Evolutionary conservation across 2,113 vertebrate species (phyloP), one percentile per base, ranked within the genome.

Genomic region (Macquaria australasica): DNA sequence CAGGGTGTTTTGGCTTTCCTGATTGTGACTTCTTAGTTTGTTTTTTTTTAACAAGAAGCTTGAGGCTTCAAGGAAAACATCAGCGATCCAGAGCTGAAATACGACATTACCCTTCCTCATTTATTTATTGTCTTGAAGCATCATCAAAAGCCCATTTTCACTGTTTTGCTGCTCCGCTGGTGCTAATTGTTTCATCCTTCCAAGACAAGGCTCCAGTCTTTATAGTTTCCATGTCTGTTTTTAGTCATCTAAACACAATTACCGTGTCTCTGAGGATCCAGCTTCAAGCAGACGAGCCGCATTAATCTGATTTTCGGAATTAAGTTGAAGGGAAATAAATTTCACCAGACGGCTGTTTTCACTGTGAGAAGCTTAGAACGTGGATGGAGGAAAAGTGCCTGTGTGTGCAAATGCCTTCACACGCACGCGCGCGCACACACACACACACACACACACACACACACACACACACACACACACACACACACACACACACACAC

Each of bases 171-270:
- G 66, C 66, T 53, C 76, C 31, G 78, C 8, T 55, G 5, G 28
- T 82, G 39, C 83, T 76, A 88, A 88, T 88, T 82, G 81, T 80
- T 86, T 88, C 43, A 77, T 84, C 41, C 34, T 67, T 71, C 37
- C 63, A 74, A 79, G 74, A 76, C 66, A 41, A 56, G 67, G 34
- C 55, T 80, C 15, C 8, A 8, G 12, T 64, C 39, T 83, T 86
- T 83, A 64, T 77, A 71, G 28, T 88, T 91, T 87, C 77, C 62
- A 78, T 48, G 58, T 64, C 85, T 91, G 84, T 82, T 91, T 87
- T 85, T 48, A 84, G 48, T 91, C 75, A 90, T 63, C 73, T 74
- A 70, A 90, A 89, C 75, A 79, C 66, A 87, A 82, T 81, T 84
- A 83, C 64, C 21, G 39, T 18, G 51, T 81, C 51, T 81, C 81